Evolutionary conservation across 2,888 invertebrate species (phyloP), one percentile per base, ranked within the genome.

Genomic region (Lysandra bellargus): DNA sequence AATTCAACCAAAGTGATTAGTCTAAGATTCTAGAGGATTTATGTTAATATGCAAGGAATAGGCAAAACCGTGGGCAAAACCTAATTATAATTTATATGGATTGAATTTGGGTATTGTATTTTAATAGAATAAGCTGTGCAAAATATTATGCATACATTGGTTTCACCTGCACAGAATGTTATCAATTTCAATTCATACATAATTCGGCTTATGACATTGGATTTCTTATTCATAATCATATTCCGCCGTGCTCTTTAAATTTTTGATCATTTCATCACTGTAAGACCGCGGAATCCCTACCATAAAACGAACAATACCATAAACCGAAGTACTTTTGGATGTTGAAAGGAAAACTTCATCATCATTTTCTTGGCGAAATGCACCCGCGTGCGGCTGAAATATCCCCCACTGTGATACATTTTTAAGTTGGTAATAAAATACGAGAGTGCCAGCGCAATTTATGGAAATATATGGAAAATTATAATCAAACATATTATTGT

Each of bases 401-500:
- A 73, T 79, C 79, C 61, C 81, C 81, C 81, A 82, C 88, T 84
- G 87, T 85, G 88, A 93, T 93, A 92, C 90, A 93, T 93, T 93
- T 92, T 94, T 93, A 92, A 93, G 93, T 88, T 89, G 87, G 87
- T 86, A 88, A 91, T 90, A 94, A 93, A 93, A 49, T 49, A 9
- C 49, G 91, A 88, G 93, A 93, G 92, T 92, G 90, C 89, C 86
- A 84, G 14, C 14, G 86, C 9, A 49, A 49, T 9, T 92, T 90
- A 91, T 91, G 49, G 49, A 93, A 92, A 91, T 6, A 91, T 93
- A 89, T 91, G 92, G 93, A 93, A 93, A 92, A 7, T 23, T 23
- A 61, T 61, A n/a, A n/a, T 60, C 17, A n/a, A 17, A 61, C n/a
- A 61, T 61, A 60, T 23, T 60, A 61, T 61, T 61, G 4, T n/a